Evolutionary conservation across 1,140 invertebrate genomes (phyloP).

Genomic region (Neodiprion fabricii): DNA sequence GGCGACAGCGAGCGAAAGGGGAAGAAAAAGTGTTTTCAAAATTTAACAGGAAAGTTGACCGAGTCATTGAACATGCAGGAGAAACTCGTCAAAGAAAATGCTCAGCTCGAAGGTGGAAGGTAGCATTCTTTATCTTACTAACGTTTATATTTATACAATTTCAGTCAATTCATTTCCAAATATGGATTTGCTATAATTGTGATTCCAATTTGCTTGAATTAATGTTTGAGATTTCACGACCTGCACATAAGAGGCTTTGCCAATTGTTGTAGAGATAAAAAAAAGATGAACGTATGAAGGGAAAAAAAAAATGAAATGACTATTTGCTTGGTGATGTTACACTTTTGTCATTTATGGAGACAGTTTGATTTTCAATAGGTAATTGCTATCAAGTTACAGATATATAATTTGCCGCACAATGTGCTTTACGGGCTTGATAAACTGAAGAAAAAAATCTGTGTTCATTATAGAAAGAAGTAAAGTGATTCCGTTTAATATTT

Average conservation of each 20-base stretch:
- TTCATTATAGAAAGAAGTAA: too few species aligned
- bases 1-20: conserved; percentile 43
- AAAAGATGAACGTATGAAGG: background rate
- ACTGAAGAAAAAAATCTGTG: too few species aligned
- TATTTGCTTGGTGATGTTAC: background rate
- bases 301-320: conserved; percentile 3
- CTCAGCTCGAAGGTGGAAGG: conserved; percentile 66
- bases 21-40: conserved; percentile 38
- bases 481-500: background rate
- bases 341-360: conserved; percentile 3
- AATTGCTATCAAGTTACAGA: background rate
- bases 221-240: background rate
- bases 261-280: conserved; percentile 13
- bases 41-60: conserved; percentile 61
- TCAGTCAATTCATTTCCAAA: background rate
- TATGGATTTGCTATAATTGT: background rate
- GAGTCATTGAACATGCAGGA: conserved; percentile 70
- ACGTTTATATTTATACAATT: background rate
- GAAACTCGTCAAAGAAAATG: conserved; percentile 67
- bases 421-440: background rate
- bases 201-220: background rate
- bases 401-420: background rate
- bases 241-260: background rate
- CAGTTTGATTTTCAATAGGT: background rate
- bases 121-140: conserved; percentile 31